These are phyloP conservation scores for Platalea minor DNA, from an alignment of 2,797 vertebrate genomes.

Conservation along the genomic window DNA sequence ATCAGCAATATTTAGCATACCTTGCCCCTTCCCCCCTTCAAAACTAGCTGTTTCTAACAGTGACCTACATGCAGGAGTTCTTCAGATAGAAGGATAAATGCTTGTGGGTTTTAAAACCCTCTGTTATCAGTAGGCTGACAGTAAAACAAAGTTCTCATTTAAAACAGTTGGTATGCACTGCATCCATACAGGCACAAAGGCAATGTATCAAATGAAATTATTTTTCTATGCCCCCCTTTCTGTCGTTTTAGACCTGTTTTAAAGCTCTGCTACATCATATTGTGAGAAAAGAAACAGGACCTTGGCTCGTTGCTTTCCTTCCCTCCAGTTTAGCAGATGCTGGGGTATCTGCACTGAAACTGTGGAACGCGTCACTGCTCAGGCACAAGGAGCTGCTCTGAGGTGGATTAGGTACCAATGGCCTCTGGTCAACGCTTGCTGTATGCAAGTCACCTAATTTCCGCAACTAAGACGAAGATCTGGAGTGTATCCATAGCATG, in stretches of 20 bases:
- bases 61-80: not conserved
- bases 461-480: rapidly evolving
- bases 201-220: not conserved
- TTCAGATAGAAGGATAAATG: not conserved
- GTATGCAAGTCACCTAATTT: not conserved
- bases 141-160: not conserved
- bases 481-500: not conserved
- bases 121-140: not conserved
- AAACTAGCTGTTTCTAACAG: not conserved
- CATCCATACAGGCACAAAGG: not conserved
- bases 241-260: not conserved
- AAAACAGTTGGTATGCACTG: not conserved
- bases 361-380: not conserved
- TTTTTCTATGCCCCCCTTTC: not conserved
- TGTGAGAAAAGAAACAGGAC: not conserved
- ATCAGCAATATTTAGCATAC: not conserved
- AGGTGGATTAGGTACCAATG: not conserved
- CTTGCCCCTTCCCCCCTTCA: not conserved
- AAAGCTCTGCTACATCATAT: not conserved
- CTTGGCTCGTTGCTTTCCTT: not conserved
- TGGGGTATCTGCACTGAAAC: not conserved
- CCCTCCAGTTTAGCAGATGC: not conserved
- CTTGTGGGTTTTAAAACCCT: not conserved
- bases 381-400: not conserved
- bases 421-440: not conserved